phyloP scores from a whole-genome alignment of 92 coral and sea anemone species.

The Umimayanthus chanpuru region DNA sequence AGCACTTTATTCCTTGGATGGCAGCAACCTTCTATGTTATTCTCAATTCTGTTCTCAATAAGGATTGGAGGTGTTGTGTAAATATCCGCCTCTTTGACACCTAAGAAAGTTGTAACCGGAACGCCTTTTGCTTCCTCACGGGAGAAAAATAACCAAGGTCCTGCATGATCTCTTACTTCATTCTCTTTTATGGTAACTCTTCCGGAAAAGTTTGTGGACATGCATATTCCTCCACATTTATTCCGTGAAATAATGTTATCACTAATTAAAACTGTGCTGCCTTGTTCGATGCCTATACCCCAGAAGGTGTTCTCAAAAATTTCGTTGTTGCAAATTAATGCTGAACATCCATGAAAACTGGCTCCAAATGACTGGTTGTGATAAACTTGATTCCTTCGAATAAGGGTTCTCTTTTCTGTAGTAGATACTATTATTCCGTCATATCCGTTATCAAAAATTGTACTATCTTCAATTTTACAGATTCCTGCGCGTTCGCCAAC shows the following conservation, averaged over 20 bases:
- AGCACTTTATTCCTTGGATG: conserved; percentile 50
- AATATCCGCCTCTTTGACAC: background rate
- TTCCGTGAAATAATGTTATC: conserved; percentile 57
- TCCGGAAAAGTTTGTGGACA: conserved; percentile 51
- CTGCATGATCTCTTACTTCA: conserved; percentile 58
- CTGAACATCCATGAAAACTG: conserved; percentile 21
- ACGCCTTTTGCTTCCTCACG: background rate
- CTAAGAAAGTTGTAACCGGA: background rate
- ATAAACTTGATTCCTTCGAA: conserved; percentile 26
- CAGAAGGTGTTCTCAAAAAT: conserved; percentile 67
- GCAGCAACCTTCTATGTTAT: conserved; percentile 41
- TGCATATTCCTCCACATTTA: conserved; percentile 72
- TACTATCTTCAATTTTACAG: conserved; percentile 53
- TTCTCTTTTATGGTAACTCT: conserved; percentile 47
- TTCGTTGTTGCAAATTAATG: conserved; percentile 33
- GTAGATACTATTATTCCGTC: conserved; percentile 67
- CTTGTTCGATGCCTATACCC: conserved; percentile 52
- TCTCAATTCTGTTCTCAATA: conserved; percentile 29
- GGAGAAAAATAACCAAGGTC: conserved; percentile 58
- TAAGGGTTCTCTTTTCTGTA: background rate
- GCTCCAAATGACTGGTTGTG: conserved; percentile 30
- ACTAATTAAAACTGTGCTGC: conserved; percentile 42
- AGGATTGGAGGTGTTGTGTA: conserved; percentile 46
- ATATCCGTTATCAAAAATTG: conserved; percentile 53
- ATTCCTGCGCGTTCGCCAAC: conserved; percentile 64